Evolutionary conservation across 2,888 invertebrate genomes (phyloP).

Genomic region (Habroteleia sp.): DNA sequence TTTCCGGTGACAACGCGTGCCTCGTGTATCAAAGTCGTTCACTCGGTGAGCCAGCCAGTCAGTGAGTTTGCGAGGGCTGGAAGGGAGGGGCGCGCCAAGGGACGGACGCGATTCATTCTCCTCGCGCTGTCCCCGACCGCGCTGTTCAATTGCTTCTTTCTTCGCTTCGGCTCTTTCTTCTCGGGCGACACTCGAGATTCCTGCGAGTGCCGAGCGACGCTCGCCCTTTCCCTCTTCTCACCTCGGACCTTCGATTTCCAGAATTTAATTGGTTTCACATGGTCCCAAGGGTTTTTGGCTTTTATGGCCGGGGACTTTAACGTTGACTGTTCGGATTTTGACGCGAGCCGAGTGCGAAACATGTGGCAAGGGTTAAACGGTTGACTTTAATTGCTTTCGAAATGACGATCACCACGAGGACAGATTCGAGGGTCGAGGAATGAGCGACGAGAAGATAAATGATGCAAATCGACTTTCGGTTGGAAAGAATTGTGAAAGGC

Average conservation of each 20-base stretch:
- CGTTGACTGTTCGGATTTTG: too few species aligned
- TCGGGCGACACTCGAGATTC: constrained; percentile 3
- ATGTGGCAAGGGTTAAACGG: constrained; percentile 1
- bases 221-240: too few species aligned
- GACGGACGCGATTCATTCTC: constrained; percentile 36
- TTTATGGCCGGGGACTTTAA: too few species aligned
- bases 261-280: background rate
- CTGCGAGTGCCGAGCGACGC: too few species aligned
- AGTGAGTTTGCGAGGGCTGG: constrained; percentile 39
- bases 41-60: constrained; percentile 55
- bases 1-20: constrained; percentile 71
- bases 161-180: background rate
- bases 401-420: too few species aligned
- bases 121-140: constrained; percentile 14
- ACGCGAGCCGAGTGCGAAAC: background rate
- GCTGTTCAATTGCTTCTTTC: constrained; percentile 21
- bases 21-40: constrained; percentile 69
- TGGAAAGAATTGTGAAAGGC: too few species aligned
- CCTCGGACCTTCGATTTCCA: too few species aligned
- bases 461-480: too few species aligned
- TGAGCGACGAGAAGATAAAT: too few species aligned
- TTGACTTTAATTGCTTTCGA: too few species aligned
- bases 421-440: too few species aligned
- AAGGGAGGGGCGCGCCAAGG: constrained; percentile 3
- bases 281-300: too few species aligned